Conservation (phyloP, 1,140 invertebrate genomes). For the Pseudomyrmex concolor region DNA sequence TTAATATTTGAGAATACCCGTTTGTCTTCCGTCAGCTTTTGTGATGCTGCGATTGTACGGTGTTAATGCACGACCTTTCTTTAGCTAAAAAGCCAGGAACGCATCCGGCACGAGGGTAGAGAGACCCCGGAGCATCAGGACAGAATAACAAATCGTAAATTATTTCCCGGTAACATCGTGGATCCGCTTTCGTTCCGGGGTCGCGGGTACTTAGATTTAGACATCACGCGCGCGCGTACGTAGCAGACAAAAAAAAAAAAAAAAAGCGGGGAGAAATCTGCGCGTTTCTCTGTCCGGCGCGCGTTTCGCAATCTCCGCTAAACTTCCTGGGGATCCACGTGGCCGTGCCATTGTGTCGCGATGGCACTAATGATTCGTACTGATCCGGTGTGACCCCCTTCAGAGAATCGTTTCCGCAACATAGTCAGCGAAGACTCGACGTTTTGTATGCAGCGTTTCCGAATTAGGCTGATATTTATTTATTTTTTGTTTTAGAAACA, state of each 20-base stretch:
- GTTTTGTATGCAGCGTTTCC: conserved; percentile 3
- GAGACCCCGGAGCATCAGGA: conserved; percentile 26
- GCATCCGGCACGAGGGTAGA: conserved; percentile 57
- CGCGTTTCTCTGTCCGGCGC: conserved; percentile 29
- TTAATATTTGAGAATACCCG: background rate
- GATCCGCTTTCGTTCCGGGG: conserved; percentile 78
- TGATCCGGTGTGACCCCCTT: conserved; percentile 66
- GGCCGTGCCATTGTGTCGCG: conserved; percentile 68
- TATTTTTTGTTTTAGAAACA: background rate
- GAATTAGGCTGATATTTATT: background rate
- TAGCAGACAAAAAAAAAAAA: conserved; percentile 69
- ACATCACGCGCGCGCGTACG: conserved; percentile 74
- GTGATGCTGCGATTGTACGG: background rate
- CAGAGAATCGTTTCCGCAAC: conserved; percentile 44
- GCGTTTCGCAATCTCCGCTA: conserved; percentile 56
- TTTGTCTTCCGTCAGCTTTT: background rate
- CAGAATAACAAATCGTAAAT: conserved; percentile 79
- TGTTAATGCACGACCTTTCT: background rate
- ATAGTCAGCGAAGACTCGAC: conserved; percentile 36
- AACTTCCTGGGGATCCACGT: conserved; percentile 75
- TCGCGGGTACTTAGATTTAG: conserved; percentile 75
- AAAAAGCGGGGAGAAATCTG: conserved; percentile 46
- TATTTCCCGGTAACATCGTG: conserved; percentile 57
- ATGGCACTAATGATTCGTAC: conserved; percentile 74
- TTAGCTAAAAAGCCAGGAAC: conserved; percentile 34